Percentiles rank a stretch among this genome's conserved stretches.
These are phyloP conservation scores for Labeo catla DNA, from an alignment of 2,113 vertebrate genomes.

Conservation along the genomic window DNA sequence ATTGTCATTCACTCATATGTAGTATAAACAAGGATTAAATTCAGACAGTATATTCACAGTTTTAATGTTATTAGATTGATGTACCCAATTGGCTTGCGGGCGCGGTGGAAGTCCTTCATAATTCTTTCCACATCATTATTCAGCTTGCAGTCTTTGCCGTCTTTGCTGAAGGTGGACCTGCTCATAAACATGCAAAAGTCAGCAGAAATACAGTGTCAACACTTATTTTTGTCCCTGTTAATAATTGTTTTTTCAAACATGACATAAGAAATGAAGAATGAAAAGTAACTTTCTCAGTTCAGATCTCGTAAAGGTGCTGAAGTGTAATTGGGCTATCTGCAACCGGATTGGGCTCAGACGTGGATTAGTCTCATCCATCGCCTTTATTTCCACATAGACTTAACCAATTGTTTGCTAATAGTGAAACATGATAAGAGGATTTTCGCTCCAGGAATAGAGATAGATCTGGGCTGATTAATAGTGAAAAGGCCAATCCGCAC, in stretches of 20 bases:
- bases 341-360: neutral
- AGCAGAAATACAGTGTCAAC: neutral
- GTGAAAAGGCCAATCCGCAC: neutral
- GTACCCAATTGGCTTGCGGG: conserved; percentile 76
- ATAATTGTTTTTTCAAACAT: too few species aligned
- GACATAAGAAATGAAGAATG: too few species aligned
- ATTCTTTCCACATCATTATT: conserved; percentile 72
- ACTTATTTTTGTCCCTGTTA: too few species aligned
- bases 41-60: neutral
- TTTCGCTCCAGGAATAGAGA: conserved; percentile 42
- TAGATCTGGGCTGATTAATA: neutral
- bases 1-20: neutral
- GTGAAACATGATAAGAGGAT: conserved; percentile 29
- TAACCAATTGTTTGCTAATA: conserved; percentile 26
- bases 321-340: neutral
- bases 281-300: neutral
- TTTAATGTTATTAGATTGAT: conserved; percentile 14
- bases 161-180: conserved; percentile 73
- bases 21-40: neutral
- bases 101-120: conserved; percentile 77
- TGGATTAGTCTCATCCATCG: conserved; percentile 8
- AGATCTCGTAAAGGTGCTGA: neutral
- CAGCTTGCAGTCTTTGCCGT: conserved; percentile 77
- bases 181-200: neutral
- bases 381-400: conserved; percentile 23